phyloP scores from a whole-genome alignment of 2,888 invertebrate species.

The Salticus scenicus region DNA sequence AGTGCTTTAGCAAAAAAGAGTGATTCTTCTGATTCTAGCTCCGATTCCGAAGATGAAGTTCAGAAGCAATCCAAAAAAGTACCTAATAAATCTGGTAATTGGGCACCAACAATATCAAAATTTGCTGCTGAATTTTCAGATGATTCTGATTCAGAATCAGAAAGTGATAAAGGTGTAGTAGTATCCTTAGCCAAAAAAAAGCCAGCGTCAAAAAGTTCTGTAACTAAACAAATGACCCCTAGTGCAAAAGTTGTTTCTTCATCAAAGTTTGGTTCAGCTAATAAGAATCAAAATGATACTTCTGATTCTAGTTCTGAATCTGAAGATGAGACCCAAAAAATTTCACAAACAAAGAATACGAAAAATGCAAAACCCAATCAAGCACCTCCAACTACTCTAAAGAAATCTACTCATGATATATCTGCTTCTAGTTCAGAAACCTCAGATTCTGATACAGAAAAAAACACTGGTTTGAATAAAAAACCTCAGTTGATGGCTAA shows the following conservation, averaged over 20 bases:
- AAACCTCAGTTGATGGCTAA: too few species aligned
- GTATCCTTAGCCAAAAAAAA: conserved; percentile 48
- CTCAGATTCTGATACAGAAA: too few species aligned
- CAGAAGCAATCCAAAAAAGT: background rate
- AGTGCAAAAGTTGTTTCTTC: background rate
- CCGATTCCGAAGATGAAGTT: conserved; percentile 41
- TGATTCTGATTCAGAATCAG: conserved; percentile 49
- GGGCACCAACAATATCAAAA: conserved; percentile 28
- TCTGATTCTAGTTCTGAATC: conserved; percentile 56
- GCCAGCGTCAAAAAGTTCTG: background rate
- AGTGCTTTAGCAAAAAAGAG: background rate
- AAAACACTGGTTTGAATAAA: too few species aligned
- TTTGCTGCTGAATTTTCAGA: conserved; percentile 26
- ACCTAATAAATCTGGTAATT: background rate
- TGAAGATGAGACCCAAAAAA: background rate
- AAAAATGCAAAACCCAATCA: background rate
- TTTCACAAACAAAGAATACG: background rate
- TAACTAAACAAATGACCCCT: background rate
- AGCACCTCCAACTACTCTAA: background rate
- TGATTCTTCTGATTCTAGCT: conserved; percentile 16
- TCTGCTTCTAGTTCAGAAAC: too few species aligned
- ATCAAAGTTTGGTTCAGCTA: background rate
- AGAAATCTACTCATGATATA: background rate
- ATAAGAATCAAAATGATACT: conserved; percentile 15
- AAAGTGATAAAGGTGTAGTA: conserved; percentile 24